A percentile compares a stretch with the other conserved stretches of the same genome.
These are phyloP conservation scores for Brachypodius melanocephalos DNA, from an alignment of 2,113 vertebrate genomes.

Conservation along the genomic window DNA sequence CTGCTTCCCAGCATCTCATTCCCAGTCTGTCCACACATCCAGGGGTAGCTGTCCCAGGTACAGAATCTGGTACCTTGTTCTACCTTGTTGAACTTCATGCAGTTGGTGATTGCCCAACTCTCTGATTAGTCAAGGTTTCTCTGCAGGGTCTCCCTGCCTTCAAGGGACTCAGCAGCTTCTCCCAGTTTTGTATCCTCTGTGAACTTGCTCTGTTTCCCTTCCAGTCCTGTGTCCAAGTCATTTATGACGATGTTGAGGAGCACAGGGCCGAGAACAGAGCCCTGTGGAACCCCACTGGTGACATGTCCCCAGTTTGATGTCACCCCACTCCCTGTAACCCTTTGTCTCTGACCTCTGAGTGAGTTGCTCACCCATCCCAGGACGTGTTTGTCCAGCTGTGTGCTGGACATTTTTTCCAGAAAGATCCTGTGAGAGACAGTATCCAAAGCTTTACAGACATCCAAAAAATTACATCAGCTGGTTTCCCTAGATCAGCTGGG, in stretches of 20 bases:
- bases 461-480: background rate
- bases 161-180: background rate
- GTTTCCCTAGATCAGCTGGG: background rate
- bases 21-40: background rate
- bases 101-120: background rate
- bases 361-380: background rate
- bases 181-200: background rate
- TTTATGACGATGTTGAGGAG: background rate
- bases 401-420: background rate
- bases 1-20: background rate
- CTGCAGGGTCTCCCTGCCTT: background rate
- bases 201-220: background rate
- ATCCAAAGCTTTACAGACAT: background rate
- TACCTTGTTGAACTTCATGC: background rate
- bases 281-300: background rate
- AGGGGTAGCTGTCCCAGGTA: background rate
- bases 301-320: background rate
- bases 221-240: background rate
- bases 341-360: fast-evolving
- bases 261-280: fast-evolving
- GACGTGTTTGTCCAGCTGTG: background rate
- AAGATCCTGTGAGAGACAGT: background rate
- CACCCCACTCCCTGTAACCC: background rate
- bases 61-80: background rate
- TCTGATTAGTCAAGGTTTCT: background rate